Percentiles rank a stretch among this genome's conserved stretches.
These are phyloP conservation scores for Drosophila obscura DNA, from an alignment of 1,140 invertebrate species.

Conservation along the genomic window DNA sequence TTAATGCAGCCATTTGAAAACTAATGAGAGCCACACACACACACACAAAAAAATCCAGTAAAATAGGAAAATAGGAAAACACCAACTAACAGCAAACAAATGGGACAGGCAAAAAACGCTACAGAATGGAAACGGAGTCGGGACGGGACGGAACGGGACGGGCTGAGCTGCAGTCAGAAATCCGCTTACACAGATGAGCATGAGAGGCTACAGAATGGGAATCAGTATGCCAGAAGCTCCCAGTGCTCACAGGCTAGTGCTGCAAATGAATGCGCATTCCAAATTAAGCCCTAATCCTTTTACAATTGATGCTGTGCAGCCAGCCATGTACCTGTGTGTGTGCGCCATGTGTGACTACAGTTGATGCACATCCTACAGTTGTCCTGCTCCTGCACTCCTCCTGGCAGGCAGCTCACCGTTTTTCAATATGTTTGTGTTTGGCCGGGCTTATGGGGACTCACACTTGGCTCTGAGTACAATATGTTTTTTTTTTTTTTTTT, in stretches of 20 bases:
- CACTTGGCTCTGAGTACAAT: constrained; percentile 39
- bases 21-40: constrained; percentile 68
- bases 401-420: constrained; percentile 17
- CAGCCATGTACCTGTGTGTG: constrained; percentile 68
- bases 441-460: constrained; percentile 37
- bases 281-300: constrained; percentile 82
- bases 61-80: constrained; percentile 36
- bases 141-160: not conserved
- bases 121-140: constrained; percentile 2
- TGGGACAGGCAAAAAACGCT: constrained; percentile 51
- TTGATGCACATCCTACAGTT: constrained; percentile 30
- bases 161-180: constrained; percentile 64
- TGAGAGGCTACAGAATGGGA: constrained; percentile 2
- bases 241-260: constrained; percentile 12
- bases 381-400: constrained; percentile 28
- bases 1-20: constrained; percentile 79
- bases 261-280: constrained; percentile 80
- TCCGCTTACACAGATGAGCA: constrained; percentile 69
- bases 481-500: constrained; percentile 28
- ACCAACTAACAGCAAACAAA: constrained; percentile 61
- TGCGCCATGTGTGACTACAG: constrained; percentile 46
- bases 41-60: constrained; percentile 21
- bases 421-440: constrained; percentile 72
- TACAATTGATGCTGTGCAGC: constrained; percentile 81
- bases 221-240: constrained; percentile 9